Evolutionary conservation across 2,888 invertebrate species (phyloP), one percentile per base, ranked within the genome.

Genomic region (Andrena haemorrhoa): DNA sequence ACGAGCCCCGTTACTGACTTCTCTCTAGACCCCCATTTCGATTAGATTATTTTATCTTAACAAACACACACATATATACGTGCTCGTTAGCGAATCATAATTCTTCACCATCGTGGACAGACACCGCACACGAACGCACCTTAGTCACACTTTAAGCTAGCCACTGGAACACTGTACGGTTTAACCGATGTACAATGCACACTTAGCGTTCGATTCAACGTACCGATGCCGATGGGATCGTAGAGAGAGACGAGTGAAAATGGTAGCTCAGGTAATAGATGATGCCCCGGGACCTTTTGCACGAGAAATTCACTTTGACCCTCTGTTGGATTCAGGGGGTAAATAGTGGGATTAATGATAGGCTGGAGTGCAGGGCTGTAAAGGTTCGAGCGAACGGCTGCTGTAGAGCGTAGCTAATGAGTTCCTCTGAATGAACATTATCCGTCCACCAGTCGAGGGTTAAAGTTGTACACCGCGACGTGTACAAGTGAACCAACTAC

Each of bases 61-160:
- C 26, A 20, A 12, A 33, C 31, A 31, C 16, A 60, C 29, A 29
- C 7, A 23, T 3, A 51, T 12, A n/a, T 12, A 65, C 20, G 26
- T 63, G 35, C 61, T 63, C 61, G 61, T 63, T 63, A 23, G 35
- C 61, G 20, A 60, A 60, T n/a, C 60, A 60, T 41, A 41, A 41
- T 41, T 41, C 41, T 65, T 6, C 10, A 51, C n/a, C 12, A 12
- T 69, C 49, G 10, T 47, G 2, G 26, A 16, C 10, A 58, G 10
- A 58, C 23, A n/a, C 56, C n/a, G 29, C 6, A 70, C 60, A 41
- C 70, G 29, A 41, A 23, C 29, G 60, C 60, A 70, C 70, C 70
- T 47, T 60, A 31, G 29, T n/a, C 20, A 51, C 56, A 49, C 2
- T 8, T 41, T 70, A 26, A 41, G 58, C 58, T 70, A 70, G 70